Percentiles rank a stretch among this genome's conserved stretches.
phyloP scores from a whole-genome alignment of 2,797 vertebrate species.

The Catostomus latipinnis region DNA sequence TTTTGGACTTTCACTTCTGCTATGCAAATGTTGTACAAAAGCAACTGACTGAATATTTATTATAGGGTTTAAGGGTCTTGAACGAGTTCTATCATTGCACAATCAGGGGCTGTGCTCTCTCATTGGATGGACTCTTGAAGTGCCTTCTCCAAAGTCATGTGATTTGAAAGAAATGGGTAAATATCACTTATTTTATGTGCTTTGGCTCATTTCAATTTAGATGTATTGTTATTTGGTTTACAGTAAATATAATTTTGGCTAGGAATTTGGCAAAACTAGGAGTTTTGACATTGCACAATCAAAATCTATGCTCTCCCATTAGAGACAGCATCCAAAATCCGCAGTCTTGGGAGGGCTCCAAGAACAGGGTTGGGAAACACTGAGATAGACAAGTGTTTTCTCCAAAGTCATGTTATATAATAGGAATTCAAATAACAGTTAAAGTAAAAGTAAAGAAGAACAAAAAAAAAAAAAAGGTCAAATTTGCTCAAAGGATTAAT shows the following conservation, averaged over 20 bases:
- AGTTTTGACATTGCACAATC: neutral
- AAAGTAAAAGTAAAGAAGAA: no score
- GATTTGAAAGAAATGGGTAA: conserved; percentile 71
- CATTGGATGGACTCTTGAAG: conserved; percentile 58
- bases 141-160: conserved; percentile 72
- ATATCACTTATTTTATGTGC: neutral
- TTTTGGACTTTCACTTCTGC: neutral
- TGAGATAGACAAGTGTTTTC: no score
- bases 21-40: conserved; percentile 21
- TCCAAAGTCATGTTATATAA: no score
- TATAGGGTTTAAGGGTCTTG: neutral
- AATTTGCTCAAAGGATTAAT: no score
- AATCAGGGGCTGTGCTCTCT: conserved; percentile 58
- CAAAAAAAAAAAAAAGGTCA: no score
- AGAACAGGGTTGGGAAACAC: no score
- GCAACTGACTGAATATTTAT: neutral
- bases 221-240: neutral
- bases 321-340: neutral
- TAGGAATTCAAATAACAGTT: no score
- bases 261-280: neutral
- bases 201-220: neutral
- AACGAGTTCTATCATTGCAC: conserved; percentile 62
- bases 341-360: no score
- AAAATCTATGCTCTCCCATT: neutral
- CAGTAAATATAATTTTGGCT: neutral